Conservation (phyloP, 2,797 vertebrate species). For the Rhabdomys pumilio region DNA sequence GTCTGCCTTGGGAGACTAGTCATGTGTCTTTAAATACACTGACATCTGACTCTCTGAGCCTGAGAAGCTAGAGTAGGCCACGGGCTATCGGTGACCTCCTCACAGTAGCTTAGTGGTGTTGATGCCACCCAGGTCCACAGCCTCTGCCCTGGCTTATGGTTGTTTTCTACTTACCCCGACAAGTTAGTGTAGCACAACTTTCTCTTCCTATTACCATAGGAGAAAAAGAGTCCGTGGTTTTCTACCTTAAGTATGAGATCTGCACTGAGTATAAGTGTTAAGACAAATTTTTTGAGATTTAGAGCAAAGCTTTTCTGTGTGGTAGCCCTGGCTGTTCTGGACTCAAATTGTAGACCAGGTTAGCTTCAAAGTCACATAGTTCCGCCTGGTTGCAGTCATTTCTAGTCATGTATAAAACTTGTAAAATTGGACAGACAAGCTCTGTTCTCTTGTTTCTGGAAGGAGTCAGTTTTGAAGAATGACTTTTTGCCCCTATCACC, state of each 20-base stretch:
- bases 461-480: not conserved
- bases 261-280: not conserved
- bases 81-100: not conserved
- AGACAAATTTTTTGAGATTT: not conserved
- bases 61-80: not conserved
- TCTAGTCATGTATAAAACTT: conserved; percentile 7
- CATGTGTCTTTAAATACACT: not conserved
- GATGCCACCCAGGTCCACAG: not conserved
- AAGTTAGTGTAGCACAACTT: not conserved
- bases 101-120: not conserved
- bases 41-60: not conserved
- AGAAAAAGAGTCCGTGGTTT: not conserved
- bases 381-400: not conserved
- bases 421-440: not conserved
- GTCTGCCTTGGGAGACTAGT: not conserved
- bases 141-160: conserved; percentile 51
- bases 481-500: not conserved
- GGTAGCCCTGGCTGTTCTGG: not conserved
- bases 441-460: not conserved
- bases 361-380: not conserved
- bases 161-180: not conserved
- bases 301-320: not conserved
- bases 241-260: not conserved
- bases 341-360: not conserved
- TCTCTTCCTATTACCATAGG: not conserved